Evolutionary conservation across 2,113 vertebrate species (phyloP).

Genomic region (Bos javanicus): DNA sequence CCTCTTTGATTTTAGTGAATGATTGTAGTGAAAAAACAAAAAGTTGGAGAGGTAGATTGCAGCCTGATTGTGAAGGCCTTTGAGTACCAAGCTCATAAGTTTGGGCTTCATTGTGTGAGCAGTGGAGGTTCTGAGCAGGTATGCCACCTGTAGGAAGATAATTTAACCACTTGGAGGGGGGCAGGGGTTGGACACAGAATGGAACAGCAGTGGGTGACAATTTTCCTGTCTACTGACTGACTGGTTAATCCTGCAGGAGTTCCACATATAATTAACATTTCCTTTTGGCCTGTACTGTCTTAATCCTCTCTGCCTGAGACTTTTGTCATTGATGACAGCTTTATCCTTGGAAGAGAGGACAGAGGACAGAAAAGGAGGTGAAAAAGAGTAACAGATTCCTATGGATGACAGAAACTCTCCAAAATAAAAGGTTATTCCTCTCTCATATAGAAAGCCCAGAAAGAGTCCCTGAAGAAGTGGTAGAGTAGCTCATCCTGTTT

Average conservation of each 20-base stretch:
- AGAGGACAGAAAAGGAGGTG: background rate
- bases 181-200: background rate
- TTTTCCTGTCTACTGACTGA: background rate
- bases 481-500: background rate
- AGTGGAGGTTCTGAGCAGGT: background rate
- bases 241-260: background rate
- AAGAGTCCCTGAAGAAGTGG: background rate
- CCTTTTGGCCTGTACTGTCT: background rate
- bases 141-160: background rate
- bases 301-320: background rate
- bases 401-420: background rate
- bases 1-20: background rate
- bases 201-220: background rate
- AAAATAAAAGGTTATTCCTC: background rate
- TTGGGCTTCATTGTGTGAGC: background rate
- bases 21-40: background rate
- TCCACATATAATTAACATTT: background rate
- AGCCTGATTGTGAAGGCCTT: background rate
- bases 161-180: background rate
- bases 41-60: background rate
- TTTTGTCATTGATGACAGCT: background rate
- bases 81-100: background rate
- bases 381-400: background rate
- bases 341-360: background rate
- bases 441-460: background rate